Evolutionary conservation across 2,888 invertebrate species (phyloP), one percentile per base, ranked within the genome.

Genomic region (Therioaphis trifolii): DNA sequence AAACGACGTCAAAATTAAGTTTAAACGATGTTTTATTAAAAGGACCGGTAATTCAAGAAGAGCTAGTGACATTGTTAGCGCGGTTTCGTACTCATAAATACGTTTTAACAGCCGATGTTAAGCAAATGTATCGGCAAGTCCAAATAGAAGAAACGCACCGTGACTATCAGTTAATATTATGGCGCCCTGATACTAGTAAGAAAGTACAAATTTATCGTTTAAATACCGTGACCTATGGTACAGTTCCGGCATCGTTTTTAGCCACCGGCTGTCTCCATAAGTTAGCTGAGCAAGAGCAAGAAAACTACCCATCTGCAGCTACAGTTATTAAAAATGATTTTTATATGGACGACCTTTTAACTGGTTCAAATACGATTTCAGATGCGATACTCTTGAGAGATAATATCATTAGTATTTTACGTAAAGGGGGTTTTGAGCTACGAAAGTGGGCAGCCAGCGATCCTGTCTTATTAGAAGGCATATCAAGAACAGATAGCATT

Each of bases 141-240:
- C 35, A 24, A 15, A 27, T 69, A 1, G 46, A 69, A 27, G 15
- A 69, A 43, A 46, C 24, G 11, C 61, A 61, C 4, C 14, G 27
- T 12, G 61, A 27, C 24, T 61, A 61, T 4, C 61, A 61, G 4
- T 11, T 61, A 15, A 61, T 61, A 3, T 27, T 27, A 14, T 61
- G 61, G 27, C 68, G 68, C 40, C 40, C 68, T 43, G 12, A 14
- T 43, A n/a, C 18, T 3, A 69, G 43, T 24, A 15, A 69, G 21
- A 69, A 43, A 43, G 43, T 69, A 69, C 40, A 69, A 69, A 21
- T 46, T 9, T 69, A 46, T 46, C 24, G 46, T 12, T 84, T 88
- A 14, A 87, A 86, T 86, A 88, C 87, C 1, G 86, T 89, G 7
- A 88, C 88, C 0, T 89, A 89, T n/a, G 76, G 80, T 1, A 82